phyloP scores from a whole-genome alignment of 2,888 invertebrate genomes.

The Acrocera orbiculus region DNA sequence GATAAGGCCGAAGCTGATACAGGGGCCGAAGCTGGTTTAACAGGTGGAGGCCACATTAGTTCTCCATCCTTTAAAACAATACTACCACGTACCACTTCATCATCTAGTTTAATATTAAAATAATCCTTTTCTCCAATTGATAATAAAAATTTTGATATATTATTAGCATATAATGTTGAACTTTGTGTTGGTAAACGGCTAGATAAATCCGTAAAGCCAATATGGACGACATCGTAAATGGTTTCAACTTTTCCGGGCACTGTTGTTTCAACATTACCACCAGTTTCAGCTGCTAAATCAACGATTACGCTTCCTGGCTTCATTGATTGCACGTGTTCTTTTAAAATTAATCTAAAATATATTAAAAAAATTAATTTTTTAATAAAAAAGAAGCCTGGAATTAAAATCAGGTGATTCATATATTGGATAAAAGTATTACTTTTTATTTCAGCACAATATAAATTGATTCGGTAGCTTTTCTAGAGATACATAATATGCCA shows the following conservation, averaged over 20 bases:
- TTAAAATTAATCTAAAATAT: constrained; percentile 13
- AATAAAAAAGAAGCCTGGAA: no score
- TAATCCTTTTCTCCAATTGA: constrained; percentile 43
- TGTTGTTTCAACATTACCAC: constrained; percentile 72
- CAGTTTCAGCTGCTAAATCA: constrained; percentile 75
- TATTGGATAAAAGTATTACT: no score
- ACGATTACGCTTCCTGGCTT: constrained; percentile 79
- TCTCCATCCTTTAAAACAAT: constrained; percentile 59
- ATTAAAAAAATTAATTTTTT: no score
- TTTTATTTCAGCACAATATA: no score
- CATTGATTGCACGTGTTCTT: constrained; percentile 36
- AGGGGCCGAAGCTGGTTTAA: constrained; percentile 37
- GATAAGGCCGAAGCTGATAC: constrained; percentile 31
- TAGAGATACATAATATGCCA: no score
- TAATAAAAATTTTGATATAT: constrained; percentile 70
- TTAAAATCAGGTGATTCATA: no score
- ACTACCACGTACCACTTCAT: constrained; percentile 73
- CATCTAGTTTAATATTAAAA: constrained; percentile 61
- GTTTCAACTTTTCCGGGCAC: constrained; percentile 55
- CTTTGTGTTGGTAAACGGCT: constrained; percentile 73
- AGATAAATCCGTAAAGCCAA: constrained; percentile 71
- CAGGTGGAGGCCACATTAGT: constrained; percentile 65
- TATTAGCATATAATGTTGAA: constrained; percentile 76
- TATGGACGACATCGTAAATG: constrained; percentile 65
- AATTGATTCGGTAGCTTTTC: no score